Base-by-base conservation (phyloP, 2,888 invertebrate species). In the Dromius quadrimaculatus region DNA sequence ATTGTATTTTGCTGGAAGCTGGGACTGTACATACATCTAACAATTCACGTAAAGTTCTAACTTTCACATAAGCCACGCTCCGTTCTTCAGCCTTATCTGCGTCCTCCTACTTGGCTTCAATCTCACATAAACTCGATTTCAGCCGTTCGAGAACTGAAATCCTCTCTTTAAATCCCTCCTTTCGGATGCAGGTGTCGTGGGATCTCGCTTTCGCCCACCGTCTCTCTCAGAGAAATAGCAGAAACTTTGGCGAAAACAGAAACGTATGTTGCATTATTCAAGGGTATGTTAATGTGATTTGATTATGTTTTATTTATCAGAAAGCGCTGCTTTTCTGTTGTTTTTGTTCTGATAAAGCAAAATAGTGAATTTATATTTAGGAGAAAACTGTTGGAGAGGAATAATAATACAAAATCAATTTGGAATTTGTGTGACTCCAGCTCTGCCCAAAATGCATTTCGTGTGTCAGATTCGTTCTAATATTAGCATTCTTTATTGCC, bases 101-200 rank as follows among this genome's bases (percentile, higher is more conserved):
- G 9, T 47, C 9, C 32, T 15, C 28, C 36, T 23, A 23, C 19
- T 23, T 11, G 22, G 38, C 41, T 32, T 47, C 28, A 45, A 32
- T 28, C 43, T 28, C 50, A 65, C 65, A 66, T 66, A 66, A 66
- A 66, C 64, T 43, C 28, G 2, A n/a, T 13, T 63, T 41, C 66
- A 66, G 41, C 66, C 66, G 65, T 65, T 66, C 54, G 11, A 54
- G 64, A 64, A 64, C 34, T 32, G 65, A 65, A 65, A 65, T 65
- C 65, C 65, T 62, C 62, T 47, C 77, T 76, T 77, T 76, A 80
- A 81, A 79, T 77, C 80, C 79, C 77, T 78, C 76, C 77, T 81
- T 76, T 80, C 80, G 79, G 79, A 81, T 81, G 80, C 81, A 80
- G 76, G 70, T 70, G 70, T 70, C 45, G 70, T 70, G 13, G 17